Percentiles rank a stretch among this genome's conserved stretches.
phyloP scores from a whole-genome alignment of 2,888 invertebrate species.

The Aromia moschata region DNA sequence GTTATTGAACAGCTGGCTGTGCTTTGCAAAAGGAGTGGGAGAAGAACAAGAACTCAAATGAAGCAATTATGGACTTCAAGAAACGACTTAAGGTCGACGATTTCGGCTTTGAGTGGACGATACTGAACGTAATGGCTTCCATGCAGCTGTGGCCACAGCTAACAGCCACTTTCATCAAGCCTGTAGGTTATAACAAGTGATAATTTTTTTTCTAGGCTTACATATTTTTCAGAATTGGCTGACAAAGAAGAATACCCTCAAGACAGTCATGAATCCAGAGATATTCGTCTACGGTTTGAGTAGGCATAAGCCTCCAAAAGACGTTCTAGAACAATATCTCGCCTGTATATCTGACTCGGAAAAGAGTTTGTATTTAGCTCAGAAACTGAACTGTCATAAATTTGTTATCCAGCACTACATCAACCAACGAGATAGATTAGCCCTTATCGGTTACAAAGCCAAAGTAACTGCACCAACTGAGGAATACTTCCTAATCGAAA shows the following conservation, averaged over 20 bases:
- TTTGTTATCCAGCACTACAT: constrained; percentile 71
- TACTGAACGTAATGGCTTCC: constrained; percentile 54
- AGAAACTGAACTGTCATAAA: constrained; percentile 71
- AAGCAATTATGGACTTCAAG: constrained; percentile 50
- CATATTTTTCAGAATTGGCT: constrained; percentile 65
- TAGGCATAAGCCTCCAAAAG: constrained; percentile 57
- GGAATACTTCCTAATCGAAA: constrained; percentile 78
- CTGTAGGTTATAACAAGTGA: constrained; percentile 42
- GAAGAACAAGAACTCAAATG: constrained; percentile 43
- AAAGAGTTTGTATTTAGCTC: constrained; percentile 69
- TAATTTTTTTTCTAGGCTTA: background rate
- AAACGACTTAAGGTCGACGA: constrained; percentile 55
- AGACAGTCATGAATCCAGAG: constrained; percentile 52
- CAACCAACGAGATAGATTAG: constrained; percentile 70
- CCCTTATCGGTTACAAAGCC: constrained; percentile 71
- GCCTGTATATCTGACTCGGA: constrained; percentile 60
- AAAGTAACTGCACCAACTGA: constrained; percentile 72
- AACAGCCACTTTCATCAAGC: constrained; percentile 51
- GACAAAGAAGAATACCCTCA: constrained; percentile 59
- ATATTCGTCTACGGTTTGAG: constrained; percentile 53
- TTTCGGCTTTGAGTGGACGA: constrained; percentile 58
- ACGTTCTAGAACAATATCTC: constrained; percentile 61
- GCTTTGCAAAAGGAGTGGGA: constrained; percentile 50
- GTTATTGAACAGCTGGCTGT: constrained; percentile 53
- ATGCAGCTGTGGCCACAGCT: constrained; percentile 54